Conservation (phyloP, 2,113 vertebrate genomes). For the Python bivittatus region DNA sequence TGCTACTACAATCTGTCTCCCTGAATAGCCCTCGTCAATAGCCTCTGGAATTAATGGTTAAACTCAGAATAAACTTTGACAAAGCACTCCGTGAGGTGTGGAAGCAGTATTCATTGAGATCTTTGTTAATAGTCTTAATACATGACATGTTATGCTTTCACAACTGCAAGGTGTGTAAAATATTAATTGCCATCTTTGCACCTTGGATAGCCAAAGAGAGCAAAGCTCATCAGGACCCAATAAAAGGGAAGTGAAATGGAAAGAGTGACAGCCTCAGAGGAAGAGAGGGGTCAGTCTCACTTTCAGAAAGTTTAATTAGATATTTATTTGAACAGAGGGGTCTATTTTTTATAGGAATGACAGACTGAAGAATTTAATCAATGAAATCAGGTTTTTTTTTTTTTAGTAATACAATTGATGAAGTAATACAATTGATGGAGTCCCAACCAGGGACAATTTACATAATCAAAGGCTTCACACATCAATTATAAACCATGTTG, state of each 20-base stretch:
- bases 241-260: accelerated
- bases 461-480: background rate
- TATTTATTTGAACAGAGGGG: background rate
- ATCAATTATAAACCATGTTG: background rate
- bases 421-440: background rate
- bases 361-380: background rate
- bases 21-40: background rate
- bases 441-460: background rate
- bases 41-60: slow-evolving; percentile 73
- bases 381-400: background rate
- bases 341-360: background rate
- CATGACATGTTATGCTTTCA: background rate
- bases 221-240: background rate
- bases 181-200: slow-evolving; percentile 39
- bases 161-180: slow-evolving; percentile 26
- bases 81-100: background rate
- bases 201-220: background rate
- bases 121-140: background rate
- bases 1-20: background rate
- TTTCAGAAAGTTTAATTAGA: background rate
- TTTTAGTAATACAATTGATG: background rate
- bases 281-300: background rate
- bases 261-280: background rate
- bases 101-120: background rate
- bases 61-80: slow-evolving; percentile 62